Evolutionary conservation across 2,113 vertebrate species (phyloP), one percentile per base, ranked within the genome.

Genomic region (human): DNA sequence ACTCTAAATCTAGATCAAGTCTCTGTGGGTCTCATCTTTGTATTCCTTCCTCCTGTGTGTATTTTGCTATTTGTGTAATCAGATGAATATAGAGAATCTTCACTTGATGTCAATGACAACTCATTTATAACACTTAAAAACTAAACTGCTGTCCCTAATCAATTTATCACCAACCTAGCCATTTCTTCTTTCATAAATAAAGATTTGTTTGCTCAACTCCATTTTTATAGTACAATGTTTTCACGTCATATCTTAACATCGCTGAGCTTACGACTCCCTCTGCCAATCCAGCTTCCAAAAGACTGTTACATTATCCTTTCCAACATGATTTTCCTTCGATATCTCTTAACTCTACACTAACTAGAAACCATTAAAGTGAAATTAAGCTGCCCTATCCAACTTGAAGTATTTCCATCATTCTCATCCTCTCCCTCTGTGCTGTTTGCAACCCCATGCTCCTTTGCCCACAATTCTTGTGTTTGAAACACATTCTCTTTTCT

Each of bases 311-410:
- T 17, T 78, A 79, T 68, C 89, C 27, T 95, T 72, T 91, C 91
- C 20, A 89, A 86, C 13, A 73, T 6, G 32, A 75, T 35, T 50
- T 55, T 70, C 40, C 68, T 66, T 38, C 70, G 55, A 20, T 52
- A 38, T 93, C 35, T 90, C 25, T 80, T 30, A 88, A 48, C 52
- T 76, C 27, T 45, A 27, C 18, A 81, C 14, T 88, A 85, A 92
- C 72, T 52, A 96, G 76, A 91, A 73, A 75, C 23, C n/a, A 91
- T 66, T 95, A 80, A 70, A 25, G 66, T 82, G 45, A 66, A 88
- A 82, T 81, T 72, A 93, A 72, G 23, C 38, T 16, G 23, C 2
- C 30, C 25, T 35, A 92, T 25, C 11, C 43, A 94, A 57, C 50
- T 57, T 64, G 70, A 72, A 50, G 52, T 72, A 66, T 88, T 90